Conservation (phyloP, 2,113 vertebrate genomes). For the Serranochromis macrocephalus region DNA sequence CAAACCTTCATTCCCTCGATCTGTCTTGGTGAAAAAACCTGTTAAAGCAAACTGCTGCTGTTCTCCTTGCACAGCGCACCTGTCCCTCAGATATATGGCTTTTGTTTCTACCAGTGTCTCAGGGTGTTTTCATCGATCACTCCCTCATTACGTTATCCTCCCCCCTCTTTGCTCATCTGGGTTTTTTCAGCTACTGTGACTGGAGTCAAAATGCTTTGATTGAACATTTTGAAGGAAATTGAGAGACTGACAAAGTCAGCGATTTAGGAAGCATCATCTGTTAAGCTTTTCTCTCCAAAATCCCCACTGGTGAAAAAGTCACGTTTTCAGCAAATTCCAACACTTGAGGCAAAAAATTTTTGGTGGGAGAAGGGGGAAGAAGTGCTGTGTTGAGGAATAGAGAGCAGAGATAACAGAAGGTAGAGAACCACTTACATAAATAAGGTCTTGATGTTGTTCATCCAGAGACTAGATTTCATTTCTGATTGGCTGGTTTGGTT, state of each 20-base stretch:
- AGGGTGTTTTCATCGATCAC: background rate
- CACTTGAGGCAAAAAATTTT: background rate
- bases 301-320: background rate
- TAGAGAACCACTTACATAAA: background rate
- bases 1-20: background rate
- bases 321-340: background rate
- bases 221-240: conserved; percentile 13
- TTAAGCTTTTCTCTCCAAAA: background rate
- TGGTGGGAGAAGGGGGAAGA: background rate
- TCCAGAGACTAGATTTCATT: background rate
- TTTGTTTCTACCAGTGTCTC: background rate
- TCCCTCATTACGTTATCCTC: background rate
- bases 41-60: background rate
- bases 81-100: background rate
- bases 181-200: background rate
- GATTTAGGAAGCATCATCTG: conserved; percentile 24
- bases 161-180: background rate
- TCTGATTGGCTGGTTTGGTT: background rate
- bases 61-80: background rate
- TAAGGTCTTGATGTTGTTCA: background rate
- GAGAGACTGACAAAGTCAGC: background rate
- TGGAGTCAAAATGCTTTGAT: conserved; percentile 1
- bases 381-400: background rate
- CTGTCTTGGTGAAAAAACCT: background rate
- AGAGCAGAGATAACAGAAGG: background rate